Conservation (phyloP, 2,888 invertebrate genomes). For the Drosophila antonietae region DNA sequence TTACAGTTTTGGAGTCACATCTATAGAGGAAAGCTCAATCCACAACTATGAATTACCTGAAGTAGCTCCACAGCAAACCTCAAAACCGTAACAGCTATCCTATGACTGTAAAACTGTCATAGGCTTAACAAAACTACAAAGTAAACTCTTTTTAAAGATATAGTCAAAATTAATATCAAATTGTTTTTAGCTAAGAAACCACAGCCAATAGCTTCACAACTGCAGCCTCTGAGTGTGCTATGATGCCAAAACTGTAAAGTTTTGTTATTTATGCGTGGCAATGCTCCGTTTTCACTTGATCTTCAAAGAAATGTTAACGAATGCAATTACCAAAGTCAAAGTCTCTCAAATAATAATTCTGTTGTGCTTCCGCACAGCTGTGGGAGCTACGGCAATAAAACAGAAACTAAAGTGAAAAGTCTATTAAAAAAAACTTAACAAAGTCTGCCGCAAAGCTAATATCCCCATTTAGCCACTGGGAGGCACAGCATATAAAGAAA, state of each 20-base stretch:
- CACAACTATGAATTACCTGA: no score
- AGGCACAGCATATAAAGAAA: neutral
- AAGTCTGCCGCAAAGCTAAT: slow-evolving; percentile 13
- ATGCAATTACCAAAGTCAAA: neutral
- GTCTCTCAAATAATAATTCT: neutral
- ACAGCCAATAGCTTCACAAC: neutral
- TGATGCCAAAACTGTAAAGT: neutral
- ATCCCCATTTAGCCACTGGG: neutral
- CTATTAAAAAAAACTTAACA: neutral
- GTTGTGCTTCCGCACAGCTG: neutral
- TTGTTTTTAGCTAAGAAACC: no score
- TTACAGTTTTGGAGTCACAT: no score
- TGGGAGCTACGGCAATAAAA: neutral
- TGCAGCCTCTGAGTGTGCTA: neutral
- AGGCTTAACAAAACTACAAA: no score
- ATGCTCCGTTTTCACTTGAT: neutral
- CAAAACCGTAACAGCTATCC: neutral
- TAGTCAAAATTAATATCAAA: no score
- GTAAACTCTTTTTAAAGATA: no score
- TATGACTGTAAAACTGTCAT: neutral
- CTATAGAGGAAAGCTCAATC: no score
- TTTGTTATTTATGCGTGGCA: no score
- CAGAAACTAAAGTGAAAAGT: neutral
- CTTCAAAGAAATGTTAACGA: neutral
- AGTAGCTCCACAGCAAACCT: no score